Evolutionary conservation across 2,888 invertebrate species (phyloP).

Genomic region (Diachrysia chrysitis): DNA sequence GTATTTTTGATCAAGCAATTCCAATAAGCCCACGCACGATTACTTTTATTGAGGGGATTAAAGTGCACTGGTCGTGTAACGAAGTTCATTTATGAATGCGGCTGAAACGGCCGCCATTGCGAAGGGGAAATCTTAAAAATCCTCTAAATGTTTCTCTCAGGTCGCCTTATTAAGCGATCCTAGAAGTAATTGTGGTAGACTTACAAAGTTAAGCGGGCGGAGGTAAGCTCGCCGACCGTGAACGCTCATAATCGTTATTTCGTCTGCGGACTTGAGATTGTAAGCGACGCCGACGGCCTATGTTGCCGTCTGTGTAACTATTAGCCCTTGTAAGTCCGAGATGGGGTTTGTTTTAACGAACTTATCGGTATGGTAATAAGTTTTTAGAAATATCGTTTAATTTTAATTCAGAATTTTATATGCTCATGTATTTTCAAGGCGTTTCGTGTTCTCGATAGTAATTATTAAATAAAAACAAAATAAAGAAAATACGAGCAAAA

Average conservation of each 20-base stretch:
- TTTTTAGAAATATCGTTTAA: slow-evolving; percentile 33
- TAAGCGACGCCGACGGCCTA: slow-evolving; percentile 69
- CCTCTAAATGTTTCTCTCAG: slow-evolving; percentile 75
- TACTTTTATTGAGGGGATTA: slow-evolving; percentile 84
- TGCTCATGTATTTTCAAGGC: neutral
- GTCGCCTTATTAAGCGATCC: slow-evolving; percentile 82
- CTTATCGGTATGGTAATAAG: slow-evolving; percentile 22
- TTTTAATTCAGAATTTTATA: neutral
- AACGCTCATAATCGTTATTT: slow-evolving; percentile 86
- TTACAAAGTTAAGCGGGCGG: slow-evolving; percentile 85
- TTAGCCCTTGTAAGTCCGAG: slow-evolving; percentile 57
- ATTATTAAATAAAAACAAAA: neutral
- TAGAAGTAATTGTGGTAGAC: slow-evolving; percentile 85
- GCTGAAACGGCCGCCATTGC: slow-evolving; percentile 55
- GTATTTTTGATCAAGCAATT: slow-evolving; percentile 80
- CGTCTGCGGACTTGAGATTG: slow-evolving; percentile 87
- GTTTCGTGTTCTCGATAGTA: neutral
- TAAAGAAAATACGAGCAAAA: neutral
- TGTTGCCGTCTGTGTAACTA: slow-evolving; percentile 64
- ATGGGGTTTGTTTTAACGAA: slow-evolving; percentile 39
- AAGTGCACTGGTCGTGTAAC: slow-evolving; percentile 71
- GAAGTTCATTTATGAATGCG: slow-evolving; percentile 71
- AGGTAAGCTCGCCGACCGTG: slow-evolving; percentile 79
- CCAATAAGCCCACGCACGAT: slow-evolving; percentile 82
- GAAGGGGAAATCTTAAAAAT: slow-evolving; percentile 78